Conservation (phyloP, 1,140 invertebrate species). For the Drosophila dunni region DNA sequence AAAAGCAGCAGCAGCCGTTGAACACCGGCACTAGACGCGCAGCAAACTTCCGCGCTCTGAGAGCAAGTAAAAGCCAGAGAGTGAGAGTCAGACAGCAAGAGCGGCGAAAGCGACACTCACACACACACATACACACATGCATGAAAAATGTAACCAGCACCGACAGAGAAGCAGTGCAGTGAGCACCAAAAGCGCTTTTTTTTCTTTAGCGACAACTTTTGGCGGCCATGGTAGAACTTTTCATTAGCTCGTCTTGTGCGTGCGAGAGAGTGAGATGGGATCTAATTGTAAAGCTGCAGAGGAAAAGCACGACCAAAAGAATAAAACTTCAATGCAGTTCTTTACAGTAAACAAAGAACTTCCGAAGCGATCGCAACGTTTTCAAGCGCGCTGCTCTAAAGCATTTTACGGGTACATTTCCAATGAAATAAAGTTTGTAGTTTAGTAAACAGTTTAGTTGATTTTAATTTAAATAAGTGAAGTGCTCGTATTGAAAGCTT, state of each 20-base stretch:
- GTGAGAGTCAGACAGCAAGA: constrained; percentile 31
- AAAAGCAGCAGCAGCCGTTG: constrained; percentile 21
- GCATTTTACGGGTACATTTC: constrained; percentile 9
- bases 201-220: constrained; percentile 43
- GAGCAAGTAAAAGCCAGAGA: constrained; percentile 10
- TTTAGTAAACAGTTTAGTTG: neutral
- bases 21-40: constrained; percentile 40
- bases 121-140: constrained; percentile 17
- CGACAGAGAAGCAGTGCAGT: constrained; percentile 26
- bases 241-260: constrained; percentile 36
- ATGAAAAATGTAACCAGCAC: constrained; percentile 16
- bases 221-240: constrained; percentile 43
- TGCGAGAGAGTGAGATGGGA: constrained; percentile 55
- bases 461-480: neutral
- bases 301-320: constrained; percentile 62
- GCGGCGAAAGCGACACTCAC: constrained; percentile 34
- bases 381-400: neutral
- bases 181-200: constrained; percentile 63
- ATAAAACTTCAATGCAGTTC: constrained; percentile 70
- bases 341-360: constrained; percentile 80
- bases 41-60: constrained; percentile 65
- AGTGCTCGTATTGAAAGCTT: constrained; percentile 24
- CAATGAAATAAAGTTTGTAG: neutral
- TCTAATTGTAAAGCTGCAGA: constrained; percentile 75
- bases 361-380: constrained; percentile 67